Base-by-base conservation (phyloP, 2,888 invertebrate species). In the Furcula furcula region DNA sequence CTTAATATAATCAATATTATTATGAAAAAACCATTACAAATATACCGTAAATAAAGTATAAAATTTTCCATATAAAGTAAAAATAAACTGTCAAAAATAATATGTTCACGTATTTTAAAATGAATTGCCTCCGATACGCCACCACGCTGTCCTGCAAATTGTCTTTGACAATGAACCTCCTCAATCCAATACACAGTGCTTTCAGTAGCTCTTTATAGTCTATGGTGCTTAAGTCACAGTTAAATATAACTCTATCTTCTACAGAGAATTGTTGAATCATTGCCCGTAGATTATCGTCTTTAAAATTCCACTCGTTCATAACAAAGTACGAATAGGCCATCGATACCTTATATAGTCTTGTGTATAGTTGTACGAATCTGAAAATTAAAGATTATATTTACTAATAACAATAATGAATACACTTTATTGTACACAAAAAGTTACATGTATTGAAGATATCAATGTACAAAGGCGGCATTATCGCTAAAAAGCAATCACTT, bases 161-260 rank as follows among this genome's bases (percentile, higher is more conserved):
- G 7, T 34, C 34, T 12, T 34, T 34, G 3, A 34, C 0, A 1
- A 34, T n/a, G 7, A 11, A 22, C 4, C 15, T 29, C 7, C 34
- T 28, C 1, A 23, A 6, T 0, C 34, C 34, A 11, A 34, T 22
- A 7, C 29, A 34, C 15, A 12, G 16, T 0, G 19, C 14, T 1
- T 14, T 5, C 5, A 34, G 5, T 3, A 28, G 7, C 9, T 34
- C 28, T 3, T 22, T 15, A 3, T 28, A 18, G 3, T 28, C 11
- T 4, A 28, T 18, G 2, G 16, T 15, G 7, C 10, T 3, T 1
- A 28, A 5, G 7, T 28, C 28, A 10, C 9, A 28, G 7, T 28
- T 28, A n/a, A 7, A 28, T 11, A 28, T 28, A 4, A 10, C 9
- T 28, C 10, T 28, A 10, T 28, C 28, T 4, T 14, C n/a, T 4